These are phyloP conservation scores for Echeneis naucrates DNA, from an alignment of 2,797 vertebrate genomes.

Conservation along the genomic window DNA sequence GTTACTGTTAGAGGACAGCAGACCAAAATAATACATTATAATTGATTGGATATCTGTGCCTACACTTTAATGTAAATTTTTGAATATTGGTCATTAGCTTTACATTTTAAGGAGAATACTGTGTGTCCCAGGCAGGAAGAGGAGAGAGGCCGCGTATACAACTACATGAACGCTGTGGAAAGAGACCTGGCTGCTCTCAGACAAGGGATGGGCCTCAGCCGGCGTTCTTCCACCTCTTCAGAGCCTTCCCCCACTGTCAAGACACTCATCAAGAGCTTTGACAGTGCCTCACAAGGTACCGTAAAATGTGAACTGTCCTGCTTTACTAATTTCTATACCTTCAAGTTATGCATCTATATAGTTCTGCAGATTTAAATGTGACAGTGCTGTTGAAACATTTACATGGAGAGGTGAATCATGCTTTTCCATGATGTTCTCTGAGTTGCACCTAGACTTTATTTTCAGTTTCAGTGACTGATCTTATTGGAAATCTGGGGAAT, in stretches of 20 bases:
- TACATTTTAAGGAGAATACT: background rate
- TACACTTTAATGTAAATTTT: background rate
- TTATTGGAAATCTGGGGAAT: too few species aligned
- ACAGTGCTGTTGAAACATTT: too few species aligned
- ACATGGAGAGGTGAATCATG: too few species aligned
- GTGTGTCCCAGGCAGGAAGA: slow-evolving; percentile 90
- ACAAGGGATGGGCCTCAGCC: slow-evolving; percentile 95
- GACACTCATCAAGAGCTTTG: slow-evolving; percentile 97
- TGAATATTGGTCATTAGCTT: background rate
- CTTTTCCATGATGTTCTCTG: too few species aligned
- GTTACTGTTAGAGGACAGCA: background rate
- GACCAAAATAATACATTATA: background rate
- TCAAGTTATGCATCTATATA: background rate
- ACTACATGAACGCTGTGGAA: slow-evolving; percentile 98
- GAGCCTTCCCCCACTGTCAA: slow-evolving; percentile 97
- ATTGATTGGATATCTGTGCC: background rate
- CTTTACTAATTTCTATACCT: background rate
- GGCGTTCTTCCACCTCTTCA: slow-evolving; percentile 93
- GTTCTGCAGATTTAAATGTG: too few species aligned
- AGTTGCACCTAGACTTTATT: too few species aligned
- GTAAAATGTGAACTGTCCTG: background rate
- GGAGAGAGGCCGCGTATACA: slow-evolving; percentile 96
- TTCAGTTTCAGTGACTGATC: too few species aligned
- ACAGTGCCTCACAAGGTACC: slow-evolving; percentile 90
- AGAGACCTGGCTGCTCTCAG: slow-evolving; percentile 93